These are phyloP conservation scores for Psilopogon haemacephalus DNA, from an alignment of 2,113 vertebrate species.

Conservation along the genomic window DNA sequence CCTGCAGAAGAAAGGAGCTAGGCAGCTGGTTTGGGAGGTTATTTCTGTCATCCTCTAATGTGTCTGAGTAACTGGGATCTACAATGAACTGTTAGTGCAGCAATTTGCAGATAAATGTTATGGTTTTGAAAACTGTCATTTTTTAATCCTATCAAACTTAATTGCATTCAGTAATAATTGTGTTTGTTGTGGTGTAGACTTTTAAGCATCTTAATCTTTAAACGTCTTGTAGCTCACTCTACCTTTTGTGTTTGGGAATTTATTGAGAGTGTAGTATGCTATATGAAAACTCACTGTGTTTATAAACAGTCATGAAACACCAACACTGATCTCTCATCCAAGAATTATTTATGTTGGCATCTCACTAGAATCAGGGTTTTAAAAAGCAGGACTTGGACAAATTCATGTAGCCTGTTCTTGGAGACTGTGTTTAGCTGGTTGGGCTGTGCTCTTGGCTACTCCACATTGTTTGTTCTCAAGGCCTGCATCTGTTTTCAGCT, in stretches of 20 bases:
- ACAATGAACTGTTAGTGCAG: fast-evolving
- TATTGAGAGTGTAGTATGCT: neutral
- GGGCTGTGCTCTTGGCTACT: neutral
- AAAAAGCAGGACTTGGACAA: neutral
- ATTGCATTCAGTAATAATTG: neutral
- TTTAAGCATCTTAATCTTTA: neutral
- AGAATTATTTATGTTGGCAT: neutral
- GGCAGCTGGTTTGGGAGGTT: neutral
- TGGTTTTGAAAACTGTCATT: neutral
- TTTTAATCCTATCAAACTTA: neutral
- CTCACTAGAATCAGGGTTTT: neutral
- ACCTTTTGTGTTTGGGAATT: neutral
- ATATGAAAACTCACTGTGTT: neutral
- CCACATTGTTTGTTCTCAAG: neutral
- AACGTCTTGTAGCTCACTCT: neutral
- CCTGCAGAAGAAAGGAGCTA: neutral
- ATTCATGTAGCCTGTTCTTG: too few species aligned
- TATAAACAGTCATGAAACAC: neutral
- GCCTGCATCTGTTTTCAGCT: neutral
- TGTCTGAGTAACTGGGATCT: neutral
- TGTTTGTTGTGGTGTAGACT: neutral
- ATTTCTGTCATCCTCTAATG: neutral
- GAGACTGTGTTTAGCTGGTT: neutral
- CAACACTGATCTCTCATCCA: neutral
- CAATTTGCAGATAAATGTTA: neutral